phyloP scores from a whole-genome alignment of 2,888 invertebrate species.

The Phasia obesa region DNA sequence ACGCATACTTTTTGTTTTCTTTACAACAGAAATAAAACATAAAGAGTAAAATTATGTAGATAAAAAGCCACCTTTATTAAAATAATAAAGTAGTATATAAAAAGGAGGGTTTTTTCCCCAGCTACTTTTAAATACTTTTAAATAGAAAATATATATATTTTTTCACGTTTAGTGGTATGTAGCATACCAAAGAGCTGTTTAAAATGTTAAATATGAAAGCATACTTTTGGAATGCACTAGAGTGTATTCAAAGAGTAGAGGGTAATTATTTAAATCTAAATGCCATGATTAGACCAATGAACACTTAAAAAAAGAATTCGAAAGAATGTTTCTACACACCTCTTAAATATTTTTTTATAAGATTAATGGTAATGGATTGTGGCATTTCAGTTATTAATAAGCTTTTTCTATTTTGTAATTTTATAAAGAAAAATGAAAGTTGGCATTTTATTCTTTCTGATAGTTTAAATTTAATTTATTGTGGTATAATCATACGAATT shows the following conservation, averaged over 20 bases:
- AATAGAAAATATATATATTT: constrained; percentile 18
- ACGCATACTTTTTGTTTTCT: constrained; percentile 42
- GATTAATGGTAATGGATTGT: too few relatives aligned
- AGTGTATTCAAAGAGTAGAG: constrained; percentile 39
- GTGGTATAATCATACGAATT: too few relatives aligned
- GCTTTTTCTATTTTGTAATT: too few relatives aligned
- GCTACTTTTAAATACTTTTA: constrained; percentile 33
- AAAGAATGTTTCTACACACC: neutral
- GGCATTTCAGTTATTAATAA: too few relatives aligned
- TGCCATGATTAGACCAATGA: constrained; percentile 19
- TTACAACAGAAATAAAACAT: constrained; percentile 1
- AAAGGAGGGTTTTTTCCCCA: constrained; percentile 38
- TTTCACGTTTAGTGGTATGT: neutral
- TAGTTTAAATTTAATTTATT: too few relatives aligned
- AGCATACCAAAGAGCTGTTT: constrained; percentile 34
- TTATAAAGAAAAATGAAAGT: too few relatives aligned
- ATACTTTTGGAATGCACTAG: constrained; percentile 48
- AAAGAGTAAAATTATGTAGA: constrained; percentile 47
- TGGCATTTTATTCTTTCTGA: too few relatives aligned
- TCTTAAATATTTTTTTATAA: too few relatives aligned
- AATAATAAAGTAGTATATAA: constrained; percentile 14
- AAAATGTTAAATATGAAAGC: constrained; percentile 44
- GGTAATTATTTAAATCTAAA: constrained; percentile 41
- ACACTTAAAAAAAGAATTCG: neutral
- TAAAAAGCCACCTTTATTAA: constrained; percentile 56